Base-by-base conservation (phyloP, 2,888 invertebrate species). In the Melanostoma mellinum region DNA sequence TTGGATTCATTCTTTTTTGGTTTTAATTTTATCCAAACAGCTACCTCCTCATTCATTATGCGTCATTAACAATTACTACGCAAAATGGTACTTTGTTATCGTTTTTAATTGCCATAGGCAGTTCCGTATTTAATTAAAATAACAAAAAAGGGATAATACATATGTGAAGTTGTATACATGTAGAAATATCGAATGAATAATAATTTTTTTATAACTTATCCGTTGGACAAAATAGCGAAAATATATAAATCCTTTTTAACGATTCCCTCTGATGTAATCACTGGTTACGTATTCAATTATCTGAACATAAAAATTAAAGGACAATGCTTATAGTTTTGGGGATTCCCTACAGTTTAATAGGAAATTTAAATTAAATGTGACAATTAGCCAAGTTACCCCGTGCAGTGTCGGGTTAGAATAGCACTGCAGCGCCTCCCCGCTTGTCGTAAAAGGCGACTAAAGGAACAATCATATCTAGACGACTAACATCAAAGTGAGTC, bases 71-170 rank as follows among this genome's bases (percentile, higher is more conserved):
- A 82, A 82, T 82, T 85, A 85, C 77, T 85, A 55, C 52, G 68
- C 46, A 65, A 78, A 82, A 74, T 60, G 6, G 74, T 74, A 74
- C 74, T 78, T 84, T 78, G 60, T 87, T 85, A 86, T 86, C 85
- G 81, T 87, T 88, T 88, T 88, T 88, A 88, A 88, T 92, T 92
- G 91, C 92, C 90, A 90, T 90, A 71, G 78, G 71, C 78, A 78
- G 69, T 71, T 60, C 65, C 55, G 84, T 74, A 84, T 84, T 84
- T 74, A 84, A 84, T 84, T 84, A 79, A 84, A 84, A 84, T 50
- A 74, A 69, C 52, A 77, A 61, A 79, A 20, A 84, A 65, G 44
- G 50, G 67, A 67, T 63, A 63, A 50, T 63, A 38, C 63, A 30
- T 63, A 42, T 6, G n/a, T n/a, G 9, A 8, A 9, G 9, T 9